Evolutionary conservation across 23 tunicate genomes (phyloP), one percentile per base, ranked within the genome.

Genomic region (Styela clava): DNA sequence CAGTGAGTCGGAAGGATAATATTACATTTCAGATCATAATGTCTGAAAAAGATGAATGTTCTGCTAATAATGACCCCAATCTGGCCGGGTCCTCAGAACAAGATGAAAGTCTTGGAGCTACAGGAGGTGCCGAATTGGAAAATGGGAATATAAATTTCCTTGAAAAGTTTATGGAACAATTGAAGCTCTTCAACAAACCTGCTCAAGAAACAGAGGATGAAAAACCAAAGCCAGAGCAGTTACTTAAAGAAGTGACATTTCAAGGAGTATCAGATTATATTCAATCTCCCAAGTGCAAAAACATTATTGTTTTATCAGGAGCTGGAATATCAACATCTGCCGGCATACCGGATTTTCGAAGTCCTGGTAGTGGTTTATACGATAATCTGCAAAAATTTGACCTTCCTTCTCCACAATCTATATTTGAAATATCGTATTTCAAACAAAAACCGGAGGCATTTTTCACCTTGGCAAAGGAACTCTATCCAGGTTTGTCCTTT

Each of bases 241-340:
- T 91, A 2, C 84, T 91, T 18, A 24, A 64, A 34, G 90, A 86
- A 35, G 61, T 91, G 23, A 29, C 84, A 28, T 29, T 86, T 7
- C 62, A 82, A 36, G 90, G 91, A 23, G 82, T 91, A 21, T 87
- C 85, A 0, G 74, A 83, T n/a, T 91, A 78, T 61, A 86, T 91
- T 16, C 24, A 74, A 34, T 86, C 91, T 5, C 83, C 84, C 24
- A 86, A 86, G 82, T 91, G 97, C 86, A 83, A 84, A 73, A 92
- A 92, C 29, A 79, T 92, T 24, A 72, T 92, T 24, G 86, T 87
- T 2, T 83, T 92, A 86, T 92, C 88, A 74, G 97, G 97, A 62
- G 97, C 97, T 36, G 97, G 97, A 67, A 87, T 92, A 25, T 92
- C 97, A 61, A 92, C 97, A 16, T 91, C 97, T 72, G 97, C 97